Evolutionary conservation across 2,888 invertebrate genomes (phyloP), one percentile per base, ranked within the genome.

Genomic region (Timema cristinae): DNA sequence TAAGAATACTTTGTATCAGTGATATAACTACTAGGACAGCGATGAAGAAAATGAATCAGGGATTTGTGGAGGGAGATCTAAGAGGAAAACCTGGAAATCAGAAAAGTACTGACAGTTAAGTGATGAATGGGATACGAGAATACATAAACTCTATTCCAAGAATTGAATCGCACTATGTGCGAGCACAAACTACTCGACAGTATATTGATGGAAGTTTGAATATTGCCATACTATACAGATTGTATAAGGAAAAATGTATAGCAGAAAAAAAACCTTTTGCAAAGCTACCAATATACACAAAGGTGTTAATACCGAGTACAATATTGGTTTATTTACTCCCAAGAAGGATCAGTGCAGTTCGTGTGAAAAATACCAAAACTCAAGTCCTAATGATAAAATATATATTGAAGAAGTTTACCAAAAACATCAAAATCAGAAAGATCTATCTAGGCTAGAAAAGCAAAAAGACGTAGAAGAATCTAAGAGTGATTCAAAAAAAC

Each of bases 51-150:
- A 32, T 59, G n/a, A n/a, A n/a, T n/a, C n/a, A n/a, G n/a, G n/a
- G n/a, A n/a, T n/a, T n/a, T n/a, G 59, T 59, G 59, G n/a, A 59
- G 15, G 59, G 32, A 59, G 10, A 59, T 59, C 59, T 59, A 16
- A 8, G 59, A 8, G 59, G 59, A 10, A 11, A 32, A 59, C 8
- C 10, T 7, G 59, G 16, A 59, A 15, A 59, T 32, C 59, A 59
- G 16, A 59, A 59, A 59, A 59, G n/a, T 16, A 59, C 59, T 16
- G 59, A 59, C 59, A 59, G 9, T 59, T 13, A 59, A 32, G 59
- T 59, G 59, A 16, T 59, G 59, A n/a, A 59, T 16, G 59, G 59
- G 32, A n/a, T 59, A 7, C 10, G 59, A 59, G 59, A 59, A 32
- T n/a, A 59, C 13, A n/a, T 59, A 59, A 32, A 59, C 15, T 59